These are phyloP conservation scores for Amiota communis DNA, from an alignment of 2,888 invertebrate species.

Conservation along the genomic window DNA sequence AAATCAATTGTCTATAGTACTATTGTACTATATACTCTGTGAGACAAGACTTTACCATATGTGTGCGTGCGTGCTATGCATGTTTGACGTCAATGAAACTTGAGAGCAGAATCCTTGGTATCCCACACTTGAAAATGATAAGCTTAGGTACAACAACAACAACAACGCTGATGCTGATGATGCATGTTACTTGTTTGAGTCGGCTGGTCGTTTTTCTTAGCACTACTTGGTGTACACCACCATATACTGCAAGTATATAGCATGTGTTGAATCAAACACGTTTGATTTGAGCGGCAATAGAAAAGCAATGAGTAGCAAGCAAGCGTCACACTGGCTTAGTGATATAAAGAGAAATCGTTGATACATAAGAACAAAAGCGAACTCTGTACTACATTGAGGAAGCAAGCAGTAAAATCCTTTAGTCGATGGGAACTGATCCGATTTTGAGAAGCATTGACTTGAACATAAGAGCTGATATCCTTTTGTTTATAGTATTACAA, in stretches of 20 bases:
- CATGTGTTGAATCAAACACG: neutral
- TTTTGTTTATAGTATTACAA: conserved; percentile 13
- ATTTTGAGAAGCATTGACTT: no score
- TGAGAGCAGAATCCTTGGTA: neutral
- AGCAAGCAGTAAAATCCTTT: no score
- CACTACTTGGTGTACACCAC: neutral
- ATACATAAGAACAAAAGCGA: no score
- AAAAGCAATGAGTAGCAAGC: neutral
- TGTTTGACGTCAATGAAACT: neutral
- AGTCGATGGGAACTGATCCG: no score
- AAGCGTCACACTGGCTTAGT: neutral
- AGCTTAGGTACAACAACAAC: neutral
- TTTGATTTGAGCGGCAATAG: conserved; percentile 1
- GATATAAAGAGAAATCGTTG: conserved; percentile 1
- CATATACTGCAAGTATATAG: no score
- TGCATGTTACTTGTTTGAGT: neutral
- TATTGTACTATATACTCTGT: neutral
- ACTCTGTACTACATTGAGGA: no score
- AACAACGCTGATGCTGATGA: conserved; percentile 11
- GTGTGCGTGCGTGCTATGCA: no score
- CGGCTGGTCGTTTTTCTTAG: neutral
- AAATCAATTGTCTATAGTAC: neutral
- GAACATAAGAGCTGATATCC: neutral
- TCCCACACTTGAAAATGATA: neutral
- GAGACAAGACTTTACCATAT: no score